A percentile compares a stretch with the other conserved stretches of the same genome.
phyloP scores from a whole-genome alignment of 2,888 invertebrate genomes.

The Nasonovia ribisnigri region DNA sequence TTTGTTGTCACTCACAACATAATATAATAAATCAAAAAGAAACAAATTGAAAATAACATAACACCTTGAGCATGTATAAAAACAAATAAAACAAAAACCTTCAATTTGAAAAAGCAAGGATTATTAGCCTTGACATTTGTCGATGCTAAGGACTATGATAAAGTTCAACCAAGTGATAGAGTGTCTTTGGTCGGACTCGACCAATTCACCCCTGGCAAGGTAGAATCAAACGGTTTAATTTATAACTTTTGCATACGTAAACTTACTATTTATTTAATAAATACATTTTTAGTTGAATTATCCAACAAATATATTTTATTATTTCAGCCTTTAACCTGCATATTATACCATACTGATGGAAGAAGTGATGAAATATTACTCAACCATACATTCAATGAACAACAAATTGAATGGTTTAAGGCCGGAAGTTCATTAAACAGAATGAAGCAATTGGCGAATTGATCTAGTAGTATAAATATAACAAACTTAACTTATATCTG shows the following conservation, averaged over 20 bases:
- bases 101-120: conserved; percentile 98
- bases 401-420: conserved; percentile 97
- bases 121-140: conserved; percentile 96
- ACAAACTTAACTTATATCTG: no score
- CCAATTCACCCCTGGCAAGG: conserved; percentile 91
- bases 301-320: not conserved
- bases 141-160: conserved; percentile 94
- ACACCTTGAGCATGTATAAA: no score
- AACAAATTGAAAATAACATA: no score
- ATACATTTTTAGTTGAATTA: not conserved
- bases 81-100: no score
- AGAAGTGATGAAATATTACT: conserved; percentile 86
- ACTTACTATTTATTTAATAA: not conserved
- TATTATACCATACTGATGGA: conserved; percentile 92
- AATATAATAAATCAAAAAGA: no score
- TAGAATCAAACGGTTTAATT: conserved; percentile 69
- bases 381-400: conserved; percentile 96
- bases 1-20: no score
- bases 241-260: no score
- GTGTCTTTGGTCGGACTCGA: conserved; percentile 87
- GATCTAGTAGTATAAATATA: no score
- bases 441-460: conserved; percentile 86
- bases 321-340: conserved; percentile 83
- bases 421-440: conserved; percentile 98
- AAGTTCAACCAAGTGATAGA: conserved; percentile 88